Evolutionary conservation across 2,113 vertebrate genomes (phyloP), one percentile per base, ranked within the genome.

Genomic region (Cheirogaleus medius): DNA sequence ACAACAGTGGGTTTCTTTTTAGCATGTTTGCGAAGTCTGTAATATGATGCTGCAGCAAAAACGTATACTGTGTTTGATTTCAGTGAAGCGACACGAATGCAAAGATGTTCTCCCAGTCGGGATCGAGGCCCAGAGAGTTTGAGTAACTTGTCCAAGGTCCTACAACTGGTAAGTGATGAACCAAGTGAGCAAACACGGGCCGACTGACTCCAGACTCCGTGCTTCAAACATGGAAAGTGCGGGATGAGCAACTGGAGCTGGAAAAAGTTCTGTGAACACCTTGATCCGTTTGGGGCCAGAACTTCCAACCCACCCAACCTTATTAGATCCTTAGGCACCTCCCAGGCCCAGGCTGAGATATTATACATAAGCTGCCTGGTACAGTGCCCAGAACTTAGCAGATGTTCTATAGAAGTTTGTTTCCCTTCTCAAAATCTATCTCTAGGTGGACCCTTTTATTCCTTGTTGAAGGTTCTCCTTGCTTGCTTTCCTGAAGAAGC

Each of bases 401-500:
- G 12, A 27, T 44, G n/a, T 15, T 58, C 60, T 44, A 54, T 66
- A 25, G 54, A 52, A 6, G 20, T 37, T 47, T 18, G 39, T 25
- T 54, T 76, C 44, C 44, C 17, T 73, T 90, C 74, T 58, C 73
- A 34, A 47, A 20, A 73, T 27, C 52, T 32, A 23, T 39, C 13
- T 13, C 32, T 8, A 21, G 68, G 13, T 27, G n/a, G 69, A 14
- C 8, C n/a, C 21, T 25, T 29, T 68, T 64, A 52, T 39, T 86
- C 44, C 32, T 89, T 52, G 27, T 37, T 49, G 34, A 73, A 80
- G 25, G 2, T 52, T 64, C 76, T 87, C 52, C 90, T 73, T 66
- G 20, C 42, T 69, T 94, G 20, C 42, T 69, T 94, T 71, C 94
- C 44, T 78, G 64, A 87, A 66, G 44, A 58, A 81, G 21, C 11